phyloP scores from a whole-genome alignment of 2,113 vertebrate species.

The Cynoglossus semilaevis region DNA sequence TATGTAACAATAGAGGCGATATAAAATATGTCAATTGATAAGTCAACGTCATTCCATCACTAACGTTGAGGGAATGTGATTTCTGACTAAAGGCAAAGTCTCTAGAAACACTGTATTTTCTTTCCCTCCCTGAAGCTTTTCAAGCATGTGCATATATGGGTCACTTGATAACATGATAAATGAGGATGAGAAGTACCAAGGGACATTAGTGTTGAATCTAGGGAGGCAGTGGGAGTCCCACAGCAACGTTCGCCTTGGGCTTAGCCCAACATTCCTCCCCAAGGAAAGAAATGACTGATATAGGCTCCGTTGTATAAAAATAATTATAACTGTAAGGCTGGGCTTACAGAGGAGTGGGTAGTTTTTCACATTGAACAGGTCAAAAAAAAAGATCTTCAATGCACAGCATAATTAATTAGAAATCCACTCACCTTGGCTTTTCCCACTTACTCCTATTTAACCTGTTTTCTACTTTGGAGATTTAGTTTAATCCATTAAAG shows the following conservation, averaged over 20 bases:
- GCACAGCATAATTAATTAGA: not conserved
- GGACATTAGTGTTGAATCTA: constrained; percentile 42
- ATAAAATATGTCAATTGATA: not conserved
- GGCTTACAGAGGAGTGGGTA: not conserved
- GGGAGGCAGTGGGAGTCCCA: constrained; percentile 37
- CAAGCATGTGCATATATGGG: constrained; percentile 38
- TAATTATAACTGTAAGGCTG: constrained; percentile 33
- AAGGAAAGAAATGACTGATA: constrained; percentile 26
- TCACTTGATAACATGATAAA: constrained; percentile 62
- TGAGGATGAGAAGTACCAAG: constrained; percentile 38
- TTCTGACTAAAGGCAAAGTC: constrained; percentile 11
- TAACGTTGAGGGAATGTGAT: constrained; percentile 3
- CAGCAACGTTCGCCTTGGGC: constrained; percentile 39
- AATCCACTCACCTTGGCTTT: not conserved
- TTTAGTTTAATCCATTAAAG: not conserved
- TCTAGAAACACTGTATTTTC: not conserved
- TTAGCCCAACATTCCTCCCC: constrained; percentile 34
- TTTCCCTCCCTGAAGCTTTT: constrained; percentile 10
- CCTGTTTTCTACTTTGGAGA: not conserved
- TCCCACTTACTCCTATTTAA: not conserved
- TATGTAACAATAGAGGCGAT: no score
- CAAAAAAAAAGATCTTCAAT: not conserved
- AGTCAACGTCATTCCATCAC: not conserved
- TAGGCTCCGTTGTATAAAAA: constrained; percentile 35
- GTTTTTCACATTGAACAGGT: constrained; percentile 1